Percentiles rank a stretch among this genome's conserved stretches.
Evolutionary conservation across 2,797 vertebrate species (phyloP).

Genomic region (Holocentrus rufus): DNA sequence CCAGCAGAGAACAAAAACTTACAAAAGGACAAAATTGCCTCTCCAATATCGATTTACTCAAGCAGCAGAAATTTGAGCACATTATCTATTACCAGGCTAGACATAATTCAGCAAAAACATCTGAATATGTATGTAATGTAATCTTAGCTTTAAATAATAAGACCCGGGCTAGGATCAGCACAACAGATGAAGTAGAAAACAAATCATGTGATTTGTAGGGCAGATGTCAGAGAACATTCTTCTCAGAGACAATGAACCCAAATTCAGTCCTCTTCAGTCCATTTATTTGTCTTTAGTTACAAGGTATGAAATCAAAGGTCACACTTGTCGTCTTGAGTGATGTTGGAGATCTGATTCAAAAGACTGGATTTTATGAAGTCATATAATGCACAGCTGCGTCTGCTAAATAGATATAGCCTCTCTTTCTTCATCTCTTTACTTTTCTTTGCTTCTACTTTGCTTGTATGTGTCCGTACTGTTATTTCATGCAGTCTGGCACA

Average conservation of each 20-base stretch:
- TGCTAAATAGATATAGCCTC: too few relatives aligned
- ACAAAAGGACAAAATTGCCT: too few relatives aligned
- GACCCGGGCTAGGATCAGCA: neutral
- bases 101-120: neutral
- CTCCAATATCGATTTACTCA: too few relatives aligned
- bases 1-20: too few relatives aligned
- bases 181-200: neutral
- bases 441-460: too few relatives aligned
- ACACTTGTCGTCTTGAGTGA: neutral
- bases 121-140: neutral
- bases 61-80: too few relatives aligned
- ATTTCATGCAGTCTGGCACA: too few relatives aligned
- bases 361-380: too few relatives aligned
- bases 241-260: too few relatives aligned
- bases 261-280: neutral
- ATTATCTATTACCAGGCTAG: neutral
- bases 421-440: too few relatives aligned
- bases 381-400: too few relatives aligned
- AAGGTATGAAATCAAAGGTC: neutral
- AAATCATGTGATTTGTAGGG: conserved; percentile 1
- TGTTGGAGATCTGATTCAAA: neutral
- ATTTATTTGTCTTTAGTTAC: neutral
- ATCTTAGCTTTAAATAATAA: neutral
- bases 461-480: too few relatives aligned
- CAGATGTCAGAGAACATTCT: neutral